Evolutionary conservation across 37 sponge, comb jelly and placozoan species (phyloP).

Genomic region (Geodia barretti): DNA sequence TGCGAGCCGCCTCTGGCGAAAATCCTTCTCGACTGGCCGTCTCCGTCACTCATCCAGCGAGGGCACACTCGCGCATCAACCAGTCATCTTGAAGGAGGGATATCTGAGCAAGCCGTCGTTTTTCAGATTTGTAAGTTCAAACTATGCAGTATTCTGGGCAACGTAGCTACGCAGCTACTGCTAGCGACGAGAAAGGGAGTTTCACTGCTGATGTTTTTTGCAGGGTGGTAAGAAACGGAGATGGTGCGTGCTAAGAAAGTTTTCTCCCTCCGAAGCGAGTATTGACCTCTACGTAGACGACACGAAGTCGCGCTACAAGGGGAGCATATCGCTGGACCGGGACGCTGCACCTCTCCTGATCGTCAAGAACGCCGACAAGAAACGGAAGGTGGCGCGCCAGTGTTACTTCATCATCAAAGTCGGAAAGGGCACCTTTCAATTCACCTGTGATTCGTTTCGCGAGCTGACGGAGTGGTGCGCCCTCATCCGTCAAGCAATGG

Average conservation of each 20-base stretch:
- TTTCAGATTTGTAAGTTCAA: constrained; percentile 61
- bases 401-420: constrained; percentile 49
- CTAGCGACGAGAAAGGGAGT: background rate
- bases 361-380: constrained; percentile 51
- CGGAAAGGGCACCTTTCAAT: constrained; percentile 56
- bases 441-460: constrained; percentile 49
- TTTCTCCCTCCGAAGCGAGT: constrained; percentile 44
- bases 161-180: no score
- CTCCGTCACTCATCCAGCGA: constrained; percentile 39
- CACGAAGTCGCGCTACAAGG: constrained; percentile 56
- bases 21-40: constrained; percentile 36
- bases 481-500: constrained; percentile 61
- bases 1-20: constrained; percentile 26
- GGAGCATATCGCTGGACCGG: constrained; percentile 61
- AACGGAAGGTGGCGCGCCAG: constrained; percentile 12
- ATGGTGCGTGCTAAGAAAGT: constrained; percentile 65
- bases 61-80: constrained; percentile 31
- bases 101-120: constrained; percentile 63
- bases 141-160: no score
- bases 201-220: background rate
- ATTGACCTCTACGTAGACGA: constrained; percentile 71
- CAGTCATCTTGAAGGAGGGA: constrained; percentile 62
- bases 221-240: constrained; percentile 60
- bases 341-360: constrained; percentile 34
- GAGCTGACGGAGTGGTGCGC: constrained; percentile 68